Evolutionary conservation across 1,140 invertebrate species (phyloP).

Genomic region (Pinna nobilis): DNA sequence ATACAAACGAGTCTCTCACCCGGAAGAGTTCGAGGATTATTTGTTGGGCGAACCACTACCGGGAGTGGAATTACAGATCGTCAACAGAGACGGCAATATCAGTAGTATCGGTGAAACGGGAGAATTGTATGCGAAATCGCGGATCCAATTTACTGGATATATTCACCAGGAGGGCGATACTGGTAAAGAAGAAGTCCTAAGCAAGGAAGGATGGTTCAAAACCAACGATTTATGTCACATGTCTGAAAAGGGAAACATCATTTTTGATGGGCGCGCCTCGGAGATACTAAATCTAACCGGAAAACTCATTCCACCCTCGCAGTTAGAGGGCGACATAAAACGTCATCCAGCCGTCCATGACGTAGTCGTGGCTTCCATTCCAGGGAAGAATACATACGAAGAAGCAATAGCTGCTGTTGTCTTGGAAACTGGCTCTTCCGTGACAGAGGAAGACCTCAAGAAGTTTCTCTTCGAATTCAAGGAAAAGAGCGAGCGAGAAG

Average conservation of each 20-base stretch:
- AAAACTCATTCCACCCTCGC: slow-evolving; percentile 12
- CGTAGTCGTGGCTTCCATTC: slow-evolving; percentile 19
- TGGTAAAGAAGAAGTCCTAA: slow-evolving; percentile 65
- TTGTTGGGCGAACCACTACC: slow-evolving; percentile 4
- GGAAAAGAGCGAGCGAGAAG: background rate
- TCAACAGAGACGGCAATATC: slow-evolving; percentile 9
- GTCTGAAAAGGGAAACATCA: slow-evolving; percentile 40
- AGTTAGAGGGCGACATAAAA: slow-evolving; percentile 3
- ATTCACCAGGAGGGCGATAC: slow-evolving; percentile 75
- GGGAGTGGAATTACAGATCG: slow-evolving; percentile 23
- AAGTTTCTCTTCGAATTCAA: background rate
- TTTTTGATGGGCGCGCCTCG: slow-evolving; percentile 15
- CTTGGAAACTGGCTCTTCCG: no score
- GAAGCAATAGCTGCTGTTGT: no score
- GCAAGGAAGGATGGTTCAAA: slow-evolving; percentile 73
- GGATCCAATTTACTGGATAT: slow-evolving; percentile 80
- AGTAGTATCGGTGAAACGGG: background rate
- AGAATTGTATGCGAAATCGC: background rate
- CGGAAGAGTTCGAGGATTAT: slow-evolving; percentile 1
- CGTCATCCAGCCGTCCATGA: no score
- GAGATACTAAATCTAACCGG: slow-evolving; percentile 22
- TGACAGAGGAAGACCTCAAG: background rate
- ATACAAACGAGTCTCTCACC: background rate
- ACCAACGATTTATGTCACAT: slow-evolving; percentile 71
- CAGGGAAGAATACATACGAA: slow-evolving; percentile 3